Conservation (phyloP, 1,140 invertebrate species). For the Aethina tumida region DNA sequence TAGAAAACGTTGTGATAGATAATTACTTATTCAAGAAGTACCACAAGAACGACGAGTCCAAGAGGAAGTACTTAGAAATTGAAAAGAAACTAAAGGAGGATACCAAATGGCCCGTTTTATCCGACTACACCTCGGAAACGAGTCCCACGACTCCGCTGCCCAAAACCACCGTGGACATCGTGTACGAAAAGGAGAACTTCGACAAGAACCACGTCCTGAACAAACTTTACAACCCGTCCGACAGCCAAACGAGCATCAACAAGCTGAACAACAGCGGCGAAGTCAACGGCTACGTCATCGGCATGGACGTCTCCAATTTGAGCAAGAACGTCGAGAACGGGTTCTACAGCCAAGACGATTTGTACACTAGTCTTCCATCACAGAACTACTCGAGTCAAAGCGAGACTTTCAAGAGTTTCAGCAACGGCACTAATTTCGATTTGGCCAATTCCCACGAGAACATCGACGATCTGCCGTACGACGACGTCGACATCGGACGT, state of each 20-base stretch:
- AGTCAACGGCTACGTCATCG: not conserved
- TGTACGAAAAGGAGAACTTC: constrained; percentile 31
- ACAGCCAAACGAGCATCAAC: constrained; percentile 1
- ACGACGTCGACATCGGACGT: constrained; percentile 9
- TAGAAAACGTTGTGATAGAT: constrained; percentile 53
- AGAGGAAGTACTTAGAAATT: constrained; percentile 48
- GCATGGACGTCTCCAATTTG: not conserved
- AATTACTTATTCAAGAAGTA: constrained; percentile 44
- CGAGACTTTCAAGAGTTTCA: constrained; percentile 23
- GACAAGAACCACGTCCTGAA: constrained; percentile 35
- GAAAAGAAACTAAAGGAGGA: constrained; percentile 46
- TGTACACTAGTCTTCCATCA: constrained; percentile 22
- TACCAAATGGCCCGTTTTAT: constrained; percentile 49
- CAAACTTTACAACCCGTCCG: constrained; percentile 20
- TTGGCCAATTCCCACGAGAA: constrained; percentile 23
- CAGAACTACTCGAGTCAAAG: constrained; percentile 17
- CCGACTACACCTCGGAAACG: constrained; percentile 32
- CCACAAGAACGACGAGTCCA: constrained; percentile 47
- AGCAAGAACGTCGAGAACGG: not conserved
- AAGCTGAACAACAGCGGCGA: not conserved
- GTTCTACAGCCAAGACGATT: constrained; percentile 13
- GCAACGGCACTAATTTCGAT: constrained; percentile 21
- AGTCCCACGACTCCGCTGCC: constrained; percentile 28
- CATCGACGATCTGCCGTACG: constrained; percentile 25
- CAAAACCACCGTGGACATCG: constrained; percentile 38